Percentiles rank a stretch among this genome's conserved stretches.
These are phyloP conservation scores for Musca vetustissima DNA, from an alignment of 1,140 invertebrate species.

Conservation along the genomic window DNA sequence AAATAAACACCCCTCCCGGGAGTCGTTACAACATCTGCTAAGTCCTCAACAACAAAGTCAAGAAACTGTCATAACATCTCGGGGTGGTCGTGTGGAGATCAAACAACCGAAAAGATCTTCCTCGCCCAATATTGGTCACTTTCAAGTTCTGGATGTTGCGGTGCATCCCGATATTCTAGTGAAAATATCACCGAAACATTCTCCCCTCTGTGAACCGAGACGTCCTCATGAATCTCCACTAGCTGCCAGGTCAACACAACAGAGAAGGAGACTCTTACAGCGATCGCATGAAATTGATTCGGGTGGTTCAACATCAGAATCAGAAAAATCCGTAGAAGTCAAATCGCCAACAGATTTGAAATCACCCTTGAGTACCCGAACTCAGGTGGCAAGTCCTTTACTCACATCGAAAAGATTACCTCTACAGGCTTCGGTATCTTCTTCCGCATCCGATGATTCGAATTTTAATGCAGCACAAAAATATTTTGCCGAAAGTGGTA, in stretches of 20 bases:
- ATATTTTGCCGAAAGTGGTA: conserved; percentile 36
- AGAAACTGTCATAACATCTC: conserved; percentile 19
- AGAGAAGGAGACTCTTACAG: conserved; percentile 22
- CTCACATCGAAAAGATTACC: neutral
- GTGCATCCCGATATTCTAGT: conserved; percentile 34
- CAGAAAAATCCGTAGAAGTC: conserved; percentile 20
- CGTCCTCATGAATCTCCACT: neutral
- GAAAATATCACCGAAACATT: conserved; percentile 29
- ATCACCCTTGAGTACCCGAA: neutral
- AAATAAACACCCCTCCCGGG: conserved; percentile 31
- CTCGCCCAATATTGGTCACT: conserved; percentile 32
- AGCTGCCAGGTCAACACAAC: conserved; percentile 8
- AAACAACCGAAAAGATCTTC: conserved; percentile 33
- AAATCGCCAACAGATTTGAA: neutral
- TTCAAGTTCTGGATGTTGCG: conserved; percentile 28
- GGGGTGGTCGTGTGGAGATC: conserved; percentile 26
- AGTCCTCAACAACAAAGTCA: neutral
- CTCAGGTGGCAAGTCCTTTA: neutral
- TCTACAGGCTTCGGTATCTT: neutral
- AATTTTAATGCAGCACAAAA: conserved; percentile 32
- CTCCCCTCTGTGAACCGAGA: conserved; percentile 10
- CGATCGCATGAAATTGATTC: conserved; percentile 30
- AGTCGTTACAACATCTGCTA: conserved; percentile 1
- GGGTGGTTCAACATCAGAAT: conserved; percentile 29
- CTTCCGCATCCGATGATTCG: neutral